Percentiles rank a stretch among this genome's conserved stretches.
Evolutionary conservation across 53 echinoderm and acorn worm species (phyloP).

Genomic region (Echinometra lucunter): DNA sequence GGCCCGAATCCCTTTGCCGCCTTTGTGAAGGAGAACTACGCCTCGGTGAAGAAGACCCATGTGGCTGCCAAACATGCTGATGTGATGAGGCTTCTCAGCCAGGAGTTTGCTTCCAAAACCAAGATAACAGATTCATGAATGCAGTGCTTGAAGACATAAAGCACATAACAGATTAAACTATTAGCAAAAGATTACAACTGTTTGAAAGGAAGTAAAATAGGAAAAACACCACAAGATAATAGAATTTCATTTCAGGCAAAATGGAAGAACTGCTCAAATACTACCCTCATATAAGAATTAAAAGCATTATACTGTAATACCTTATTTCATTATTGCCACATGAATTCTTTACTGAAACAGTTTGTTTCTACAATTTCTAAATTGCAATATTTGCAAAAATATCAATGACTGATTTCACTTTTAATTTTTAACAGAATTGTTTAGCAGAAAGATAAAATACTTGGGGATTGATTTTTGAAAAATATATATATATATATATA

Average conservation of each 20-base stretch:
- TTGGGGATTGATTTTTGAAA: too few species aligned
- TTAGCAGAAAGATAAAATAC: too few species aligned
- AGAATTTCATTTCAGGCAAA: background rate
- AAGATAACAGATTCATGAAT: constrained; percentile 37
- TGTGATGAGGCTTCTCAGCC: constrained; percentile 88
- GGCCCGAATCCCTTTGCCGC: constrained; percentile 93
- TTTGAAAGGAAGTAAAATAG: background rate
- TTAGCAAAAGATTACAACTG: background rate
- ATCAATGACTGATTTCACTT: too few species aligned
- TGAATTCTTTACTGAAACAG: too few species aligned
- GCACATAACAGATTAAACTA: too few species aligned
- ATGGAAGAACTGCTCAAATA: background rate
- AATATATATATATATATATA: too few species aligned
- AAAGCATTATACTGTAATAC: too few species aligned
- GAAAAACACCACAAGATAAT: background rate
- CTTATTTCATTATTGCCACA: too few species aligned
- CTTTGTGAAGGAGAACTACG: constrained; percentile 97
- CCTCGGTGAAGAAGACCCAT: constrained; percentile 82
- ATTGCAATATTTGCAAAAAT: too few species aligned
- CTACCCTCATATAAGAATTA: too few species aligned
- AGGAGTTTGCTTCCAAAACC: constrained; percentile 89
- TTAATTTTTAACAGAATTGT: too few species aligned
- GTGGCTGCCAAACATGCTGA: constrained; percentile 89
- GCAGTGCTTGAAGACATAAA: background rate
- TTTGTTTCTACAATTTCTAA: too few species aligned